Evolutionary conservation across 1,140 invertebrate species (phyloP).

Genomic region (Drosophila arawakana): DNA sequence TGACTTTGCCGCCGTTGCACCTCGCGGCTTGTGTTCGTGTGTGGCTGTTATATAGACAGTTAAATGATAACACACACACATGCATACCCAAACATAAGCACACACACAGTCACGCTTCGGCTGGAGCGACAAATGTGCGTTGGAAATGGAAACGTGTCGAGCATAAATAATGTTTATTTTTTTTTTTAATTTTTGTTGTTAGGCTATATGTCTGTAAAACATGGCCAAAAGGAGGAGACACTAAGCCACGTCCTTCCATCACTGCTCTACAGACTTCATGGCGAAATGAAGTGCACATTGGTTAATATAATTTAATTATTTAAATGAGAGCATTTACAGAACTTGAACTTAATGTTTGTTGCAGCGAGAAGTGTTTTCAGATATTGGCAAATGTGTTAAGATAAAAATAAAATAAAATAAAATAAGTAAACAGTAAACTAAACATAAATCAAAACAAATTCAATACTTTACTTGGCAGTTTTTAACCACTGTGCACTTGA

Average conservation of each 20-base stretch:
- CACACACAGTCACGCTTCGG: constrained; percentile 27
- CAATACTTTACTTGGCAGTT: neutral
- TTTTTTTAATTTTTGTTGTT: neutral
- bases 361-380: no score
- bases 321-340: neutral
- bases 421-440: no score
- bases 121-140: constrained; percentile 56
- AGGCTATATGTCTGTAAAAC: constrained; percentile 57
- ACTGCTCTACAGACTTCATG: constrained; percentile 37
- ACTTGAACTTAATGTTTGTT: no score
- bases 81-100: constrained; percentile 19
- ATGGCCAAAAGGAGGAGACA: constrained; percentile 32
- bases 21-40: constrained; percentile 12
- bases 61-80: constrained; percentile 65
- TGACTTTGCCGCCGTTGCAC: constrained; percentile 53
- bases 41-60: constrained; percentile 49
- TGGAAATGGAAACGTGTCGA: constrained; percentile 54
- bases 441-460: neutral
- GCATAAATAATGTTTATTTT: constrained; percentile 76
- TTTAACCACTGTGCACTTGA: constrained; percentile 14
- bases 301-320: neutral
- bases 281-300: constrained; percentile 25
- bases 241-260: neutral
- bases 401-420: neutral
- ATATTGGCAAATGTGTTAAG: no score